These are phyloP conservation scores for Passer domesticus DNA, from an alignment of 2,113 vertebrate species.

Conservation along the genomic window DNA sequence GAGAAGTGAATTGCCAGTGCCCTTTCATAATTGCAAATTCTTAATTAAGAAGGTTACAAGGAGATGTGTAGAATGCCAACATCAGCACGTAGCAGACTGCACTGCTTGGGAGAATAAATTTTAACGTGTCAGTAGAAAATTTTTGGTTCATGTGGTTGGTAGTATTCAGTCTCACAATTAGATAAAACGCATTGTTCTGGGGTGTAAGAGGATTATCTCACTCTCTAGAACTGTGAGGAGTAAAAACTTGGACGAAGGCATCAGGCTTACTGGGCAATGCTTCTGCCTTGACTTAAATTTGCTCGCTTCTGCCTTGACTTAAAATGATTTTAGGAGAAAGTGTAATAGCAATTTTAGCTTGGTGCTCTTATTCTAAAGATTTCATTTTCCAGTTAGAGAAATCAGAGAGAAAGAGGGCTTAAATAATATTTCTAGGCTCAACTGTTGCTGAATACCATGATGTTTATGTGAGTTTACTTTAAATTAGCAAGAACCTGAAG, in stretches of 20 bases:
- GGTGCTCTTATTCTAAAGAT: not conserved
- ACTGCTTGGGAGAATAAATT: not conserved
- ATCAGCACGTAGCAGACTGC: not conserved
- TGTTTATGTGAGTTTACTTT: constrained; percentile 25
- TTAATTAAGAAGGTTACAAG: not conserved
- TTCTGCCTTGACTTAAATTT: not conserved
- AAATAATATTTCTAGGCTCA: not conserved
- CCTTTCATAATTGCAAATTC: not conserved
- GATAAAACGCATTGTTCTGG: not conserved
- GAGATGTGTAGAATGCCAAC: not conserved
- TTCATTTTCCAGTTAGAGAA: not conserved
- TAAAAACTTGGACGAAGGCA: not conserved
- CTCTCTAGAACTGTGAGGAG: not conserved
- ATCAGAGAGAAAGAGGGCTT: not conserved
- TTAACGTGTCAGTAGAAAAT: not conserved
- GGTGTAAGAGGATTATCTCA: not conserved
- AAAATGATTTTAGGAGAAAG: not conserved
- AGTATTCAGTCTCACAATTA: not conserved
- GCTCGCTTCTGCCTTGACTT: not conserved
- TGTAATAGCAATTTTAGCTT: not conserved
- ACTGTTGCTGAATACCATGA: not conserved
- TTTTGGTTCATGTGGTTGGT: not conserved
- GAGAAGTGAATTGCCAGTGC: not conserved
- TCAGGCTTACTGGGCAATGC: not conserved
- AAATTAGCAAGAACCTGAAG: not conserved